phyloP scores from a whole-genome alignment of 2,888 invertebrate genomes.

The Camptogramma bilineatum region DNA sequence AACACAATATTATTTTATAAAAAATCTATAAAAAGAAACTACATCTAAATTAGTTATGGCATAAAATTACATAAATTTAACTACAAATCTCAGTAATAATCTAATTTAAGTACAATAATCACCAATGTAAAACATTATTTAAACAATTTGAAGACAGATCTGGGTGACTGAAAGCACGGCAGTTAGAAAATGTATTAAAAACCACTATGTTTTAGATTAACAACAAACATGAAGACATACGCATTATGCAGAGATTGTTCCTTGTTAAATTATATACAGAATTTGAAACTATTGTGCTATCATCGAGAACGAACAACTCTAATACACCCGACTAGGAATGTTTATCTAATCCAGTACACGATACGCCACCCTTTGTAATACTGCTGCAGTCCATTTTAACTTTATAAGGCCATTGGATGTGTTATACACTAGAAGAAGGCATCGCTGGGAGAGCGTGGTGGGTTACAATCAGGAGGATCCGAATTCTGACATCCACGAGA shows the following conservation, averaged over 20 bases:
- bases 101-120: slow-evolving; percentile 80
- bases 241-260: not conserved
- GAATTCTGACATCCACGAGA: slow-evolving; percentile 98
- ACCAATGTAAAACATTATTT: slow-evolving; percentile 53
- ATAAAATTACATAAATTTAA: slow-evolving; percentile 74
- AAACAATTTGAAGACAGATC: slow-evolving; percentile 41
- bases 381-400: slow-evolving; percentile 69
- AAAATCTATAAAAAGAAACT: slow-evolving; percentile 67
- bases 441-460: slow-evolving; percentile 27
- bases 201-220: not conserved
- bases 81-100: slow-evolving; percentile 70
- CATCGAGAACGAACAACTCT: slow-evolving; percentile 29
- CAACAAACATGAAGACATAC: not conserved
- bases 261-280: slow-evolving; percentile 34
- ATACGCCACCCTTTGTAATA: slow-evolving; percentile 76
- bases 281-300: slow-evolving; percentile 39
- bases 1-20: slow-evolving; percentile 61
- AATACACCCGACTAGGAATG: slow-evolving; percentile 39
- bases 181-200: slow-evolving; percentile 1
- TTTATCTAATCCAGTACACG: slow-evolving; percentile 48
- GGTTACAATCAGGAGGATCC: slow-evolving; percentile 92
- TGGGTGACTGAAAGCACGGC: slow-evolving; percentile 22
- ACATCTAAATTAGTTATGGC: slow-evolving; percentile 83
- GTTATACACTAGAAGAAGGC: slow-evolving; percentile 39
- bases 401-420: slow-evolving; percentile 65